Base-by-base conservation (phyloP, 1,140 invertebrate genomes). In the Eufriesea mexicana region DNA sequence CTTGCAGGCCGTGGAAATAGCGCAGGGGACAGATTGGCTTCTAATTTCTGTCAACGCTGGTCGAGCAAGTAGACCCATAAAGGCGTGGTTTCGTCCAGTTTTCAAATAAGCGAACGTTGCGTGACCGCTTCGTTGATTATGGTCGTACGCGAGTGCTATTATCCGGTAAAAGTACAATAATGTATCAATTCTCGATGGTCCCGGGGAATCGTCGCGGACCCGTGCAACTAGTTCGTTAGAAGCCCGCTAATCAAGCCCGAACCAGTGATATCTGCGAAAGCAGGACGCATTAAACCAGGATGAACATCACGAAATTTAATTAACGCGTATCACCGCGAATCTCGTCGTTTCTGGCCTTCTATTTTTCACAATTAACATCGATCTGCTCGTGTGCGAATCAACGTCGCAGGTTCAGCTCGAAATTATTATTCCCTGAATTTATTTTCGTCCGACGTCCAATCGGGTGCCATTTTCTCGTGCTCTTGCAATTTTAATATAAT, bases 91-190 rank as follows among this genome's bases (percentile, higher is more conserved):
- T 57, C 72, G 35, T 74, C 61, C 74, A 54, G 25, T 70, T 77
- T 77, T 83, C 66, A 62, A 77, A 70, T 62, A 25, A 42, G 55
- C 18, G 47, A 78, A 68, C 25, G 45, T 83, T 62, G 80, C 80
- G 80, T 83, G 80, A 83, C 66, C 45, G 62, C 74, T 78, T 78
- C 16, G 55, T 25, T 70, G 64, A 83, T 83, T 83, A 83, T 51
- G 47, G 10, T n/a, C 25, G 25, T 25, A 14, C 45, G 49, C 23
- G 18, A 55, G 28, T 18, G 47, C 28, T 25, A 9, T 55, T 76
- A 66, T 35, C 9, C 59, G 42, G 72, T 55, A 83, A 83, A 76
- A 68, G 72, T 76, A 47, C 25, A 55, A 49, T 55, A 64, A 51
- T 45, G 70, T 42, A 82, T 76, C 42, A 67, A 76, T 76, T 64